These are phyloP conservation scores for Strigops habroptila DNA, from an alignment of 2,113 vertebrate species.

Conservation along the genomic window DNA sequence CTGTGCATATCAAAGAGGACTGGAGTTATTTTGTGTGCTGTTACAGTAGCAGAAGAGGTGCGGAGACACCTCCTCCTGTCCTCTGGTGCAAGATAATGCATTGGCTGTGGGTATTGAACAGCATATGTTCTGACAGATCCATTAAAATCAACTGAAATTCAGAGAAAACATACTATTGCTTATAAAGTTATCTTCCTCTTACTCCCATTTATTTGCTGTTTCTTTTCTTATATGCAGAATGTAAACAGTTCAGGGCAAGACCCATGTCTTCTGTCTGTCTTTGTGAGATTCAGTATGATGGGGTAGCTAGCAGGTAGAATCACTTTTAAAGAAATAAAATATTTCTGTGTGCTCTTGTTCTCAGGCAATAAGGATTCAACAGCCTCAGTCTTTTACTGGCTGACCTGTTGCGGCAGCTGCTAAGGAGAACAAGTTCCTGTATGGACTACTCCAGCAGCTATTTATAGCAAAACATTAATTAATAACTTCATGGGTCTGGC, in stretches of 20 bases:
- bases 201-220: neutral
- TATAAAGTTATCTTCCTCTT: neutral
- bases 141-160: neutral
- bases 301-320: neutral
- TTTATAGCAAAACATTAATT: neutral
- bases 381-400: neutral
- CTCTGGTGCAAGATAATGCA: neutral
- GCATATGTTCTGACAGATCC: neutral
- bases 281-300: neutral
- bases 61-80: neutral
- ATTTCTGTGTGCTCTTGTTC: neutral
- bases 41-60: neutral
- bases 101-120: neutral
- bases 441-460: neutral
- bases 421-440: neutral
- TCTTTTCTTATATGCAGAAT: neutral
- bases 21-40: neutral
- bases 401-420: neutral
- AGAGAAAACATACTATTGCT: neutral
- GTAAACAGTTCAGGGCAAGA: neutral
- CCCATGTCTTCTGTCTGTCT: neutral
- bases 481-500: neutral
- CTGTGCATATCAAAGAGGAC: neutral
- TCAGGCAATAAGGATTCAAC: neutral
- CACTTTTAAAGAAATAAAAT: neutral